phyloP scores from a whole-genome alignment of 2,113 vertebrate species.

The Hippocampus zosterae region DNA sequence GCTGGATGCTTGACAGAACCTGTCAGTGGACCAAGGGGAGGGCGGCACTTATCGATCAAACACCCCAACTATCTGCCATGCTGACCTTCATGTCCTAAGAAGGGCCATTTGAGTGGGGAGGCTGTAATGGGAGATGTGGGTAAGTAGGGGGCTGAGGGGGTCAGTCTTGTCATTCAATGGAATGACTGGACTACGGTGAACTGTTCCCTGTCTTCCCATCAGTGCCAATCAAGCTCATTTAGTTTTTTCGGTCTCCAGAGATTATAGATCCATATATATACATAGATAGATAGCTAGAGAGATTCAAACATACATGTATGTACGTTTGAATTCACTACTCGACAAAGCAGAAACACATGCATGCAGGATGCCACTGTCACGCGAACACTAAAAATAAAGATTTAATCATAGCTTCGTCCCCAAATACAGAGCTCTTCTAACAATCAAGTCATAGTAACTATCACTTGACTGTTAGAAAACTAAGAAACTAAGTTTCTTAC shows the following conservation, averaged over 20 bases:
- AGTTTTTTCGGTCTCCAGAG: not conserved
- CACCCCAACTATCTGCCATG: constrained; percentile 73
- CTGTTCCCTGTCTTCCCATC: not conserved
- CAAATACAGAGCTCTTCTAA: no score
- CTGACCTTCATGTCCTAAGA: constrained; percentile 75
- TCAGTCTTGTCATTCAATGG: not conserved
- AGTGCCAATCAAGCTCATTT: not conserved
- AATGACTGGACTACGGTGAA: not conserved
- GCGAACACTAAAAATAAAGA: no score
- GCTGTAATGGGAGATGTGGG: constrained; percentile 14
- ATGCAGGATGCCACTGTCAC: no score
- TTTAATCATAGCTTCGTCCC: no score
- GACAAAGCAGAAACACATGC: no score
- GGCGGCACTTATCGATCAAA: constrained; percentile 81
- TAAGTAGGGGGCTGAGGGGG: not conserved
- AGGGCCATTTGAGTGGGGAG: constrained; percentile 20
- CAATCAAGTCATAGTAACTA: no score
- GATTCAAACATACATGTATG: not conserved
- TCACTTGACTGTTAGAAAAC: no score
- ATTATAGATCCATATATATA: not conserved
- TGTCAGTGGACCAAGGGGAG: constrained; percentile 61
- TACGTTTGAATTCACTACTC: no score
- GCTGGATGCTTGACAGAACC: constrained; percentile 67
- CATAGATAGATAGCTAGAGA: not conserved
- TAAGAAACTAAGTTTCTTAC: no score